These are phyloP conservation scores for Pocillopora grandis DNA, from an alignment of 92 coral and sea anemone species.

Conservation along the genomic window DNA sequence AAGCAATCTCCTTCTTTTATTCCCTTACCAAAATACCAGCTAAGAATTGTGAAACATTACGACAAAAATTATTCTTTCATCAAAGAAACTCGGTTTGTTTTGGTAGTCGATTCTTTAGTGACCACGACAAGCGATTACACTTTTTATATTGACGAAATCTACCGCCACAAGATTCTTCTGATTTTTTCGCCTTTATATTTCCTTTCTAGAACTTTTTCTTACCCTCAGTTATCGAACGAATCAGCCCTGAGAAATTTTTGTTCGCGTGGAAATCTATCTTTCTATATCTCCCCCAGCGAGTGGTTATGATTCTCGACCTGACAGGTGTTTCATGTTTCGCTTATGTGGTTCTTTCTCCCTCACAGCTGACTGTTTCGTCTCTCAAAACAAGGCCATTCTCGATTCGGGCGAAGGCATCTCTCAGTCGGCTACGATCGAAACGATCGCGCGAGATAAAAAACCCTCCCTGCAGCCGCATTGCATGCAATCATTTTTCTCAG, in stretches of 20 bases:
- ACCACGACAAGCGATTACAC: constrained; percentile 16
- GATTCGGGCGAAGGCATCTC: constrained; percentile 10
- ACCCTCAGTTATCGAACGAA: background rate
- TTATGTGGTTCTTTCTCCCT: constrained; percentile 35
- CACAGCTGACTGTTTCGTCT: constrained; percentile 32
- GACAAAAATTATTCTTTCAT: background rate
- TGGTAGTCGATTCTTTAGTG: constrained; percentile 21
- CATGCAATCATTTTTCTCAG: too few species aligned
- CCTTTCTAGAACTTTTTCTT: background rate
- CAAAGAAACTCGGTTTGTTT: constrained; percentile 1
- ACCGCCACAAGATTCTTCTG: background rate
- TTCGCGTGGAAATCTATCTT: constrained; percentile 24
- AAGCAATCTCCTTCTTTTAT: background rate
- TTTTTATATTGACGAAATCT: background rate
- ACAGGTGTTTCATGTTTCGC: constrained; percentile 36
- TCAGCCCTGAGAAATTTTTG: background rate
- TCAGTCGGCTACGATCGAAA: background rate
- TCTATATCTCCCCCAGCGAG: constrained; percentile 40
- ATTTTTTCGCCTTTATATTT: background rate
- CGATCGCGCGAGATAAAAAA: background rate
- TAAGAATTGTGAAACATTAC: background rate
- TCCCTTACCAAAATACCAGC: background rate
- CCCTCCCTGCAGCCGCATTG: background rate
- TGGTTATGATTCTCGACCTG: constrained; percentile 27
- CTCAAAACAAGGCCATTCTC: constrained; percentile 31